Evolutionary conservation across 2,113 vertebrate genomes (phyloP).

Genomic region (Takifugu bimaculatus): DNA sequence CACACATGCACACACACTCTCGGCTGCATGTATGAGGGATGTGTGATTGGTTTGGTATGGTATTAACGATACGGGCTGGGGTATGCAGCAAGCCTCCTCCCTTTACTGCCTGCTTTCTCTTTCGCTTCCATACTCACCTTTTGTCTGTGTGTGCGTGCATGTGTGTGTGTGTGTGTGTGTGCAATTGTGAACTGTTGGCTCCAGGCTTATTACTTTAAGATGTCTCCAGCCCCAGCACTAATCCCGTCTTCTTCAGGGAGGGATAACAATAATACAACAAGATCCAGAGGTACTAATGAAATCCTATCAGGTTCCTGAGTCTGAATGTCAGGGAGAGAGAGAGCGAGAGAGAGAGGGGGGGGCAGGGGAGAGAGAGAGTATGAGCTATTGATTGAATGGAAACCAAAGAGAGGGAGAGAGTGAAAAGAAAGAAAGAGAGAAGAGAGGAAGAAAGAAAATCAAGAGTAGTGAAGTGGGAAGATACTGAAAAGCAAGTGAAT

Average conservation of each 20-base stretch:
- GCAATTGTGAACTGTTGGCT: constrained; percentile 49
- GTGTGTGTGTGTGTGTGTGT: constrained; percentile 12
- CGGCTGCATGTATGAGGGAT: constrained; percentile 41
- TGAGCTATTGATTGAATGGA: constrained; percentile 66
- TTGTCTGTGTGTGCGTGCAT: constrained; percentile 2
- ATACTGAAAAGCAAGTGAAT: constrained; percentile 34
- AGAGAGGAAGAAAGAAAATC: constrained; percentile 45
- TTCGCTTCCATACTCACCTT: constrained; percentile 39
- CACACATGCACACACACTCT: constrained; percentile 8
- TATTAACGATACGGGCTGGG: constrained; percentile 55
- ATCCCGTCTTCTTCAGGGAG: constrained; percentile 69
- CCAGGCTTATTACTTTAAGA: constrained; percentile 68
- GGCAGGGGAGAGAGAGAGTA: constrained; percentile 39
- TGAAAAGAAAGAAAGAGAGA: constrained; percentile 31
- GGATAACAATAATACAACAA: constrained; percentile 75
- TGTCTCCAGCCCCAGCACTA: constrained; percentile 62
- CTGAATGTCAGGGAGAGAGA: constrained; percentile 76
- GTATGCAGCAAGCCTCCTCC: constrained; percentile 36
- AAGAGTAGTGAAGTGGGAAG: constrained; percentile 28
- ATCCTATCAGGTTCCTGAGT: constrained; percentile 73
- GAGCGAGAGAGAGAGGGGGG: constrained; percentile 11
- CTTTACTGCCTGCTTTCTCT: constrained; percentile 23
- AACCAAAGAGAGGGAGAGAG: constrained; percentile 36
- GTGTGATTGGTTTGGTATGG: constrained; percentile 61
- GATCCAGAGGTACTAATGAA: constrained; percentile 78